These are phyloP conservation scores for Pogonophryne albipinna DNA, from an alignment of 2,797 vertebrate species.

Conservation along the genomic window DNA sequence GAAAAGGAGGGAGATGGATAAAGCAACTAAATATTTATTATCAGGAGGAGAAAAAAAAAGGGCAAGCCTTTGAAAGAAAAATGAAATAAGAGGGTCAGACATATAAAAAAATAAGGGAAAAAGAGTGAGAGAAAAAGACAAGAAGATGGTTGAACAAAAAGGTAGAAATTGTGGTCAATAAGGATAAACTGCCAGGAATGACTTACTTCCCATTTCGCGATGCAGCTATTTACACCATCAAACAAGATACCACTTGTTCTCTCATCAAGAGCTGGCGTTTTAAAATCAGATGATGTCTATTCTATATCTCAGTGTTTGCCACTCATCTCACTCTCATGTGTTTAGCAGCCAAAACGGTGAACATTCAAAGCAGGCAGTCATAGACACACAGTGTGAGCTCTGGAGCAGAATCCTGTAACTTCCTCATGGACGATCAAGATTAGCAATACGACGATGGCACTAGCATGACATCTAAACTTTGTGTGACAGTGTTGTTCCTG, in stretches of 20 bases:
- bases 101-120: slow-evolving; percentile 13
- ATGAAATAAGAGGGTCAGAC: neutral
- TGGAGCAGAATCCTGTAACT: slow-evolving; percentile 29
- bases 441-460: slow-evolving; percentile 64
- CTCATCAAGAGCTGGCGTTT: slow-evolving; percentile 43
- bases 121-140: neutral
- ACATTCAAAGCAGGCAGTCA: neutral
- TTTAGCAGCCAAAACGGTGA: slow-evolving; percentile 22
- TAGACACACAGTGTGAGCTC: slow-evolving; percentile 15
- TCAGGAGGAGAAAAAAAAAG: slow-evolving; percentile 22
- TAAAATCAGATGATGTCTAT: slow-evolving; percentile 25
- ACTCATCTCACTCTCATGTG: slow-evolving; percentile 29
- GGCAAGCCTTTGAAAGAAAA: slow-evolving; percentile 14
- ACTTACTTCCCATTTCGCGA: slow-evolving; percentile 47
- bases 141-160: slow-evolving; percentile 4
- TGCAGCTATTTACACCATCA: slow-evolving; percentile 50
- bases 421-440: slow-evolving; percentile 46
- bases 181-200: slow-evolving; percentile 50
- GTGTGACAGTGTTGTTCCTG: slow-evolving; percentile 59
- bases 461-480: slow-evolving; percentile 49
- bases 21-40: slow-evolving; percentile 48
- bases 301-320: slow-evolving; percentile 38
- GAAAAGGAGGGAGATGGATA: slow-evolving; percentile 8
- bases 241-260: slow-evolving; percentile 31
- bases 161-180: slow-evolving; percentile 36